Percentiles rank a stretch among this genome's conserved stretches.
These are phyloP conservation scores for Sepioteuthis lessoniana DNA, from an alignment of 2,888 invertebrate genomes.

Conservation along the genomic window DNA sequence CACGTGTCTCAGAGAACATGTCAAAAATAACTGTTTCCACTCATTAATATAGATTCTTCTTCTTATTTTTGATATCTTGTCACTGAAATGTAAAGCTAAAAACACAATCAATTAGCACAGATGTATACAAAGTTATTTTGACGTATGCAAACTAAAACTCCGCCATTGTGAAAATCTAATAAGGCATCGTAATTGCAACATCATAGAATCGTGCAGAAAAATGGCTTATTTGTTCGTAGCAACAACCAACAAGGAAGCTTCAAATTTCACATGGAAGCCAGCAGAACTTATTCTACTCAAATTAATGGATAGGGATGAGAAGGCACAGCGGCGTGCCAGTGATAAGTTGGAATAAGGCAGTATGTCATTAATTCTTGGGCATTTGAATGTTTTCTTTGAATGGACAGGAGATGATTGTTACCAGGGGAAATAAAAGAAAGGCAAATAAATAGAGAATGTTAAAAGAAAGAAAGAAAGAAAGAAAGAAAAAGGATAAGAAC, in stretches of 20 bases:
- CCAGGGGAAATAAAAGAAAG: neutral
- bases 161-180: neutral
- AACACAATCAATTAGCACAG: no score
- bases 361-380: neutral
- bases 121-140: no score
- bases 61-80: no score
- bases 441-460: no score
- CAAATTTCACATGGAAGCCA: neutral
- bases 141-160: no score
- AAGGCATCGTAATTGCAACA: neutral
- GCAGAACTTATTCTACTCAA: neutral
- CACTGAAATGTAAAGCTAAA: no score
- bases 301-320: neutral
- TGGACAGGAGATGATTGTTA: neutral
- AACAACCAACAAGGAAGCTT: neutral
- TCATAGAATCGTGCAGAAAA: neutral
- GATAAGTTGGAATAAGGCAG: neutral
- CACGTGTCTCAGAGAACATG: no score
- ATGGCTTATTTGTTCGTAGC: neutral
- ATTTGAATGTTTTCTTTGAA: neutral
- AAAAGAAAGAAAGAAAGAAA: no score
- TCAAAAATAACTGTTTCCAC: no score
- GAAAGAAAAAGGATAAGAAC: neutral
- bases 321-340: neutral
- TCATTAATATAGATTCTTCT: no score